Conservation (phyloP, 2,888 invertebrate species). For the Autographa pulchrina region DNA sequence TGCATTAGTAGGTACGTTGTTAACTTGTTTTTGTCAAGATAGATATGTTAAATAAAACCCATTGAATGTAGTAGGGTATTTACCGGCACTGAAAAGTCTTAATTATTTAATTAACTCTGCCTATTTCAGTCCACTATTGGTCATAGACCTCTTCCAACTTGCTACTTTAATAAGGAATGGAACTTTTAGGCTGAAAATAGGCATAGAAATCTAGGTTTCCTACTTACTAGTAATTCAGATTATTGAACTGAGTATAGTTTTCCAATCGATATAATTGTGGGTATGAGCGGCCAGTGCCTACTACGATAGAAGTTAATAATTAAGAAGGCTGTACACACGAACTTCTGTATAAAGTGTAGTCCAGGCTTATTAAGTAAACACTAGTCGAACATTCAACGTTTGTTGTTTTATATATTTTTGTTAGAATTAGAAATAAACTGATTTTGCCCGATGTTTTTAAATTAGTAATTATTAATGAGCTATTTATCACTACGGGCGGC, state of each 20-base stretch:
- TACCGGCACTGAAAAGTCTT: too few species aligned
- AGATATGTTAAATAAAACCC: too few species aligned
- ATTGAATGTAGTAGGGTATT: too few species aligned
- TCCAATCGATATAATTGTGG: not conserved
- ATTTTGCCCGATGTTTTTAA: too few species aligned
- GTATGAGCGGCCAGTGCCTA: not conserved
- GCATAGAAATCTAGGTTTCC: not conserved
- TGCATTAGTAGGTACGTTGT: too few species aligned
- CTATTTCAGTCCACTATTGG: too few species aligned
- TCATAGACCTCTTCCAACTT: too few species aligned
- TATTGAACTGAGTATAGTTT: slow-evolving; percentile 4
- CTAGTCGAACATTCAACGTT: not conserved
- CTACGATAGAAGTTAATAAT: not conserved
- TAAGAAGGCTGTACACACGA: not conserved
- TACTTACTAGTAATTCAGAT: not conserved
- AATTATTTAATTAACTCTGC: too few species aligned
- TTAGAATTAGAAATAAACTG: not conserved
- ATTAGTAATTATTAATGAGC: too few species aligned
- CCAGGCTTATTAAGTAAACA: not conserved
- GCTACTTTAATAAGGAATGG: not conserved
- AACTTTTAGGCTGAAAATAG: not conserved
- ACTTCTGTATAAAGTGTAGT: not conserved
- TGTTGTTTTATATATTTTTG: not conserved
- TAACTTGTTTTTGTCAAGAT: too few species aligned
- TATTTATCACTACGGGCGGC: too few species aligned